Base-by-base conservation (phyloP, 1,140 invertebrate genomes). In the Hyles euphorbiae region DNA sequence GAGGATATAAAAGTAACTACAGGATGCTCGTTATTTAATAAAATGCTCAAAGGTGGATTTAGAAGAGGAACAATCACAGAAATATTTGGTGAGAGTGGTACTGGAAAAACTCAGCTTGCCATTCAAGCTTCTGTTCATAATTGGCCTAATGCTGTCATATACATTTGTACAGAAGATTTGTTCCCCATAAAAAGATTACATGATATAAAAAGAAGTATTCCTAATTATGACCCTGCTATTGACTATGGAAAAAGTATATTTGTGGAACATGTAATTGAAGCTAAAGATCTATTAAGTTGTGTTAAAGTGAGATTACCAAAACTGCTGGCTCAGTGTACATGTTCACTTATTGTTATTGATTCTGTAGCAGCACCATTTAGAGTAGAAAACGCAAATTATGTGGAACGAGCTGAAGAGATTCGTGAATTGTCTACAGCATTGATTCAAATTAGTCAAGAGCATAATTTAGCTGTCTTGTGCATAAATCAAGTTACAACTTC, bases 81-180 rank as follows among this genome's bases (percentile, higher is more conserved):
- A 90, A 91, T 98, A 73, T 93, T 92, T 83, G 96, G 96, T 9
- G 92, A 93, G 79, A 94, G 95, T 86, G 94, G 94, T 6, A 91
- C 91, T 69, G 96, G 96, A 11, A 98, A 97, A 90, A 96, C 96
- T 1, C 96, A 98, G 85, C 72, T 97, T 10, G 94, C 93, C 68
- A 78, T 98, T 34, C 95, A 97, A 84, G 76, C 96, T 3, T 87
- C 91, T 44, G 68, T 70, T 34, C 68, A 81, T 52, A 74, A 76
- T 66, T 83, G 74, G 61, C 51, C 65, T 5, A 34, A 67, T 51
- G 77, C 81, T 7, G 60, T 63, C 69, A 72, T 86, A 0, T 81
- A 75, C 34, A 87, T 88, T 60, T 84, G 83, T 53, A 88, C 85
- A 12, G 85, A 88, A 76, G 81, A 83, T 63, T 47, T 78, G 44